Evolutionary conservation across 2,888 invertebrate genomes (phyloP).

Genomic region (Hesperia comma): DNA sequence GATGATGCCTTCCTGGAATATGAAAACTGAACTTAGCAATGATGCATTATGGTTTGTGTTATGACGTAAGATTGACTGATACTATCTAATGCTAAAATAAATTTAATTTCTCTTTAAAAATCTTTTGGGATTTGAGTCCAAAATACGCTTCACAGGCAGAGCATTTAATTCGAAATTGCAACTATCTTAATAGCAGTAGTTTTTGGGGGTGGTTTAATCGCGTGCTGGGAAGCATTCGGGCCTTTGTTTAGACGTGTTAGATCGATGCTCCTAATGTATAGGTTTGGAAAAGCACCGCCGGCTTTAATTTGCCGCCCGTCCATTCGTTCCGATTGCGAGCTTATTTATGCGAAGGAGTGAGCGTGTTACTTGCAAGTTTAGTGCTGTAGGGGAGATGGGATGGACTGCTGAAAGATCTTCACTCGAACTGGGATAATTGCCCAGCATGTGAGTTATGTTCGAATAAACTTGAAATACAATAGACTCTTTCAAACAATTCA

Average conservation of each 20-base stretch:
- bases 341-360: conserved; percentile 70
- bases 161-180: conserved; percentile 17
- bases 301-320: conserved; percentile 81
- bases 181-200: conserved; percentile 24
- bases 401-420: conserved; percentile 39
- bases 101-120: not conserved
- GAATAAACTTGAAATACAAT: not conserved
- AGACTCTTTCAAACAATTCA: not conserved
- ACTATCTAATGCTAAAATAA: no score
- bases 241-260: conserved; percentile 78
- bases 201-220: conserved; percentile 49
- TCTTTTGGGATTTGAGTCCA: not conserved
- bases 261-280: conserved; percentile 80
- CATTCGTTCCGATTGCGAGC: conserved; percentile 80
- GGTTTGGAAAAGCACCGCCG: conserved; percentile 69
- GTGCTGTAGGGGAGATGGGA: conserved; percentile 40
- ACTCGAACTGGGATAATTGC: conserved; percentile 23
- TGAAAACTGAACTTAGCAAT: no score
- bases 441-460: conserved; percentile 12
- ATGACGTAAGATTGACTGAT: no score
- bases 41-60: no score
- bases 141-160: not conserved
- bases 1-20: no score
- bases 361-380: conserved; percentile 42
- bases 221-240: conserved; percentile 73